Percentiles rank a stretch among this genome's conserved stretches.
phyloP scores from a whole-genome alignment of 2,888 invertebrate species.

The Melieria picta region DNA sequence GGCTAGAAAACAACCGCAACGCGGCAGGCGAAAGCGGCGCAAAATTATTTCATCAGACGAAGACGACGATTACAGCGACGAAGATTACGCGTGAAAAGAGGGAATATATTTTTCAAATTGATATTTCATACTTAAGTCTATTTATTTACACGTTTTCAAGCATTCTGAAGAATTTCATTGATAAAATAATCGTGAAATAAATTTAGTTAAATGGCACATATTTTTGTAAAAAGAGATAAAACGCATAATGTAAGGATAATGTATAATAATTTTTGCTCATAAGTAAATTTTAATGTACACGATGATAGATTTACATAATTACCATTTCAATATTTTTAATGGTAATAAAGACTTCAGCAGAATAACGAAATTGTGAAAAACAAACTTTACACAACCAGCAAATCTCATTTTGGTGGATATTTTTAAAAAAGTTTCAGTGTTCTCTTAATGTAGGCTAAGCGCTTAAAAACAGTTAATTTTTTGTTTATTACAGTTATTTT shows the following conservation, averaged over 20 bases:
- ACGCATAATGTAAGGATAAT: not conserved
- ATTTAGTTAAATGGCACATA: not conserved
- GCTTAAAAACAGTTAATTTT: too few species aligned
- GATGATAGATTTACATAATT: not conserved
- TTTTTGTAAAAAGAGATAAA: too few species aligned
- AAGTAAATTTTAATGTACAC: conserved; percentile 10
- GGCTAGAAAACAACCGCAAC: conserved; percentile 51
- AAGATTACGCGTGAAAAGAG: conserved; percentile 60
- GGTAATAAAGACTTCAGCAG: too few species aligned
- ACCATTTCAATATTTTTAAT: too few species aligned
- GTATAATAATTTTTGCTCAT: conserved; percentile 2
- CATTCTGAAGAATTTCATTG: not conserved
- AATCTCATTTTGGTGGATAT: too few species aligned
- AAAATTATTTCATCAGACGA: conserved; percentile 70
- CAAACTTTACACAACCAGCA: too few species aligned
- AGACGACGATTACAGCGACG: conserved; percentile 75
- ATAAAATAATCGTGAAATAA: not conserved
- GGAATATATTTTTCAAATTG: not conserved
- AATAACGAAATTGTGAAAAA: too few species aligned
- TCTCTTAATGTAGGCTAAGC: too few species aligned
- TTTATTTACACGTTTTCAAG: not conserved
- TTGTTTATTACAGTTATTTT: too few species aligned
- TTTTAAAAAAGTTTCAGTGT: too few species aligned
- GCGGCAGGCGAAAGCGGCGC: conserved; percentile 67
- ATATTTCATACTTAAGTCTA: conserved; percentile 1